Conservation (phyloP, 2,797 vertebrate genomes). For the Chaenodraco wilsoni region DNA sequence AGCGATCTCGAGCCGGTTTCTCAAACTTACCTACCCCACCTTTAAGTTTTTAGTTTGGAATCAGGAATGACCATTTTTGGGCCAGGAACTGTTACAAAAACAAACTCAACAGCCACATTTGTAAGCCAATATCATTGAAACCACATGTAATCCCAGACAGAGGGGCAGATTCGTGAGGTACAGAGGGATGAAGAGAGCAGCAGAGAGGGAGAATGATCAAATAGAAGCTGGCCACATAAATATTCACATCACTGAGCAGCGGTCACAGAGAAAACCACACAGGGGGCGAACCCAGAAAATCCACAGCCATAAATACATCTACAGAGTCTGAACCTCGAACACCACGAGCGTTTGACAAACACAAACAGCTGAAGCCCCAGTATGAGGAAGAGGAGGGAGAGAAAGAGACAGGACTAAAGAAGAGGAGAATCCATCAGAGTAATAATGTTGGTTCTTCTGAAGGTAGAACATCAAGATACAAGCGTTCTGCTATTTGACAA, state of each 20-base stretch:
- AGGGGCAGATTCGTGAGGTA: background rate
- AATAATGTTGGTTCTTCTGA: background rate
- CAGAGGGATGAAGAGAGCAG: conserved; percentile 3
- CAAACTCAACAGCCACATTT: no score
- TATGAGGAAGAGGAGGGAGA: background rate
- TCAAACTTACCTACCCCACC: no score
- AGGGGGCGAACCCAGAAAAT: conserved; percentile 28
- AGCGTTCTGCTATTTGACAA: background rate
- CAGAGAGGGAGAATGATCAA: conserved; percentile 6
- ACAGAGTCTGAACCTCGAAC: conserved; percentile 26
- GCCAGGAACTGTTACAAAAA: no score
- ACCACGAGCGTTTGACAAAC: conserved; percentile 15
- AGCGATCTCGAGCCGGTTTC: no score
- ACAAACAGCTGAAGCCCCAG: conserved; percentile 34
- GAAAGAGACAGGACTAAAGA: background rate
- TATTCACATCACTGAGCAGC: conserved; percentile 45
- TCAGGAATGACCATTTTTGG: no score
- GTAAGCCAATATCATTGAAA: background rate
- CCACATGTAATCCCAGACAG: background rate
- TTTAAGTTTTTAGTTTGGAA: no score
- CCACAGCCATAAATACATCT: conserved; percentile 54
- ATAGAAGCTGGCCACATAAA: conserved; percentile 38
- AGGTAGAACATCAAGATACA: background rate
- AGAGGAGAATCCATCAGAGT: background rate
- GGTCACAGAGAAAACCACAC: conserved; percentile 36